A percentile compares a stretch with the other conserved stretches of the same genome.
Conservation (phyloP, 2,797 vertebrate genomes). For the Allochrocebus solatus region DNA sequence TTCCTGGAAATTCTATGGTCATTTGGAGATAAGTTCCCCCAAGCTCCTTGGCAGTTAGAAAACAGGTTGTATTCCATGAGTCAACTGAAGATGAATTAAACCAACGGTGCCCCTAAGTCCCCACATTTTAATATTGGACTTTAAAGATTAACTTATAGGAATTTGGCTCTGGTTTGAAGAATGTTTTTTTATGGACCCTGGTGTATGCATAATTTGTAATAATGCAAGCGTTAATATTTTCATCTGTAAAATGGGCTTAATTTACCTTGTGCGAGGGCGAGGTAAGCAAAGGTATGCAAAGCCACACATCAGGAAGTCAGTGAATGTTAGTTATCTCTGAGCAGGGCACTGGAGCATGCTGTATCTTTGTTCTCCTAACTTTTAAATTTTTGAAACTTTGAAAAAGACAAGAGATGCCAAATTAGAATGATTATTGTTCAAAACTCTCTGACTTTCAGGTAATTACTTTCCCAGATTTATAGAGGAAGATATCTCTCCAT, state of each 20-base stretch:
- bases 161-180: not conserved
- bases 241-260: not conserved
- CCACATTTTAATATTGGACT: conserved; percentile 17
- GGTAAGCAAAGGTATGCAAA: not conserved
- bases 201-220: not conserved
- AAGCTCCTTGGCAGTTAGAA: not conserved
- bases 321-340: not conserved
- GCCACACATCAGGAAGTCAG: not conserved
- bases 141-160: not conserved
- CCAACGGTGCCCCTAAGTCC: not conserved
- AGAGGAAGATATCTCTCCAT: no score
- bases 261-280: not conserved
- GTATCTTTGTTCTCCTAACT: not conserved
- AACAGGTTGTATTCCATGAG: not conserved
- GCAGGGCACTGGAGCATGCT: not conserved
- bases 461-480: no score
- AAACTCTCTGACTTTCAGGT: no score
- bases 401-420: not conserved
- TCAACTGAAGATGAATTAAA: not conserved
- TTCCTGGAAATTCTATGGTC: not conserved
- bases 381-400: not conserved
- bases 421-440: no score
- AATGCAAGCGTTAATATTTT: not conserved
- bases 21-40: not conserved
- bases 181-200: not conserved